Percentiles rank a stretch among this genome's conserved stretches.
Evolutionary conservation across 92 coral and sea anemone species (phyloP).

Genomic region (Zoanthus solanderi): DNA sequence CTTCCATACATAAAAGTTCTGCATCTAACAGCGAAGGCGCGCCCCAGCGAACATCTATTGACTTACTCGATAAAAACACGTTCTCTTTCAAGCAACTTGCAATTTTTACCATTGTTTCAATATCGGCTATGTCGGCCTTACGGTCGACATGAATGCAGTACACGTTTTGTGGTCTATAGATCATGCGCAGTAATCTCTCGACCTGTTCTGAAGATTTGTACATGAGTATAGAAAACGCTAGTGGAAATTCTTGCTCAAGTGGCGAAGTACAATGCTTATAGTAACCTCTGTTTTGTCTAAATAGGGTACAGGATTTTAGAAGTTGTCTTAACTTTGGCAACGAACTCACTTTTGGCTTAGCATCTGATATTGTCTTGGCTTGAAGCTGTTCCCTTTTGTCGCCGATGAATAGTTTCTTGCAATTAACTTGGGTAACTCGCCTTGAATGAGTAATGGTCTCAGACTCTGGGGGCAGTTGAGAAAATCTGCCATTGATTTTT

Average conservation of each 20-base stretch:
- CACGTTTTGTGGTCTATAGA: slow-evolving; percentile 78
- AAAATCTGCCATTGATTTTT: background rate
- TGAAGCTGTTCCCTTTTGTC: background rate
- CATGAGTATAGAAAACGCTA: slow-evolving; percentile 67
- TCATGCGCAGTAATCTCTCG: slow-evolving; percentile 66
- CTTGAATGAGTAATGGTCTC: background rate
- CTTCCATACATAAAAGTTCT: slow-evolving; percentile 70
- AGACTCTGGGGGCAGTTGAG: background rate
- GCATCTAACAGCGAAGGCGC: slow-evolving; percentile 65
- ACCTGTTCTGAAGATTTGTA: slow-evolving; percentile 71
- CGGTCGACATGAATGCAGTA: slow-evolving; percentile 77
- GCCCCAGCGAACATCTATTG: slow-evolving; percentile 61
- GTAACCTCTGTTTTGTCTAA: slow-evolving; percentile 32
- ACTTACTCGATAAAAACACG: slow-evolving; percentile 60
- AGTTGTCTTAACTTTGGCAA: background rate
- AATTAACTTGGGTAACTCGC: background rate
- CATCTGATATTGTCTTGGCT: background rate
- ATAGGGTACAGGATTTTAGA: slow-evolving; percentile 9
- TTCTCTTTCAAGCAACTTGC: slow-evolving; percentile 64
- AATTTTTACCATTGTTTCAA: slow-evolving; percentile 56
- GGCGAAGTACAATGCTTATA: background rate
- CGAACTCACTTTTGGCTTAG: background rate
- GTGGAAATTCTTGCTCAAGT: slow-evolving; percentile 61
- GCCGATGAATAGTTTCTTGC: background rate
- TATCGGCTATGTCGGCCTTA: slow-evolving; percentile 51